Percentiles rank a stretch among this genome's conserved stretches.
Evolutionary conservation across 2,797 vertebrate species (phyloP).

Genomic region (Squalus acanthias): DNA sequence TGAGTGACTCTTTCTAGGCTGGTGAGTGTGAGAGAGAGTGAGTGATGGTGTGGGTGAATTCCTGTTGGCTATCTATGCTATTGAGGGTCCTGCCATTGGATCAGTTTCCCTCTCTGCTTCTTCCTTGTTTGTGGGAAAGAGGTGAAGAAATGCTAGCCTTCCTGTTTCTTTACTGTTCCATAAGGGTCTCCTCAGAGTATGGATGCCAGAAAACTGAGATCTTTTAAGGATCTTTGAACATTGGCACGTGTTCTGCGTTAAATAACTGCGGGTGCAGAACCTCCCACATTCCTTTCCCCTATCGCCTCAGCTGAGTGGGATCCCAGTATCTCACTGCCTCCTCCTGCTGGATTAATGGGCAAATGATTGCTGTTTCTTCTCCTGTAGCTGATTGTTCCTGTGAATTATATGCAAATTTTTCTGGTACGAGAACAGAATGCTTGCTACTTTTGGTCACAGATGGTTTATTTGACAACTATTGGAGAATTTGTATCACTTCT

Average conservation of each 20-base stretch:
- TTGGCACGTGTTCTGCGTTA: not conserved
- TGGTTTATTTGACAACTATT: not conserved
- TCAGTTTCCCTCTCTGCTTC: too few relatives aligned
- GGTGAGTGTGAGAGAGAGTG: too few relatives aligned
- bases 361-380: not conserved
- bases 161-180: not conserved
- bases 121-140: not conserved
- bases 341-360: not conserved
- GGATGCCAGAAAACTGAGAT: not conserved
- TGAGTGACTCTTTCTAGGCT: too few relatives aligned
- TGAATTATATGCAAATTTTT: not conserved
- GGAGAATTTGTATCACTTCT: not conserved
- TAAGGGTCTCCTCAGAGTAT: not conserved
- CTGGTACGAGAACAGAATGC: not conserved
- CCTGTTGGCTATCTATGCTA: not conserved
- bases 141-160: not conserved
- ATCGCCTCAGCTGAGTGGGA: too few relatives aligned
- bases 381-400: not conserved
- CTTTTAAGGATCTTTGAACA: not conserved
- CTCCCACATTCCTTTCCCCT: too few relatives aligned
- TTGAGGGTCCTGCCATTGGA: not conserved
- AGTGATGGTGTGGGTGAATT: too few relatives aligned
- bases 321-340: not conserved
- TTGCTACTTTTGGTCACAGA: not conserved
- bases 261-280: too few relatives aligned